Evolutionary conservation across 2,888 invertebrate species (phyloP), one percentile per base, ranked within the genome.

Genomic region (Diabrotica balteata): DNA sequence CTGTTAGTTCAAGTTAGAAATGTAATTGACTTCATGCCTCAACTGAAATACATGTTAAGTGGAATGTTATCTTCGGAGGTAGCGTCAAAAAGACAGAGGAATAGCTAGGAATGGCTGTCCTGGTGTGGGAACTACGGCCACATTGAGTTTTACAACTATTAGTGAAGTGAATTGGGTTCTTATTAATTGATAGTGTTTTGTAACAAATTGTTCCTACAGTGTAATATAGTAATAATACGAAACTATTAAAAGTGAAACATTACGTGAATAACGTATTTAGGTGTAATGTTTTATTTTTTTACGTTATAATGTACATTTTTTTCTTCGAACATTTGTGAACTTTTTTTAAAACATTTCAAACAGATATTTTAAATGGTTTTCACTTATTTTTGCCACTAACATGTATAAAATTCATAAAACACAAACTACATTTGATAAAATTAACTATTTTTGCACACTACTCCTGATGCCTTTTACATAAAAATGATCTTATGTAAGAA

Each of bases 1-100:
- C 93, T 93, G 51, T 85, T 95, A 76, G 93, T 95, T 65, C 92
- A 92, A 85, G 92, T 94, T 75, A 90, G 91, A 71, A 93, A 92
- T 85, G 91, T 94, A 72, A 91, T 94, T 86, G 90, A 90, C 80
- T 94, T 89, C 84, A 93, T 94, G 93, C 91, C 93, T 45, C 95
- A 95, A 84, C 86, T 95, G 85, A 93, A 93, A 81, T 95, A 94
- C 86, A 94, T 94, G 91, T 88, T 93, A 84, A 86, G 87, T 8
- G 86, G 81, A 68, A 76, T 81, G 78, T 80, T 84, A 73, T 83
- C 82, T 71, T 81, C 83, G 71, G 83, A 81, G 67, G 80, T 80
- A 67, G 81, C 82, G 76, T 81, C 85, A 50, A 88, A 88, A 79
- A 84, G 88, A 63, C 87, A 87, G 75, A 84, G 87, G 76, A 87